phyloP scores from a whole-genome alignment of 2,113 vertebrate species.

The Scomber colias region DNA sequence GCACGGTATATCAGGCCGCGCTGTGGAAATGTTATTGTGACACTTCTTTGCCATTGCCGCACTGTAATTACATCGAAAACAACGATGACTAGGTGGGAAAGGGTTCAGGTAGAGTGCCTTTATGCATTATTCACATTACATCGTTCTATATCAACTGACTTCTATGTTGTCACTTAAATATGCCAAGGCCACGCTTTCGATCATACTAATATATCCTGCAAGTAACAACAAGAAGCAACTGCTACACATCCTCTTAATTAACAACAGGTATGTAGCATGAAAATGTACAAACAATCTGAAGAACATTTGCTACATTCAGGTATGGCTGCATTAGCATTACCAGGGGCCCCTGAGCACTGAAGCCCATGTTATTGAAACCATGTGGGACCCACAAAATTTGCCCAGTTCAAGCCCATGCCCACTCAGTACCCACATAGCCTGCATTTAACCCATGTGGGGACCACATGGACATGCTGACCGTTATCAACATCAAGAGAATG shows the following conservation, averaged over 20 bases:
- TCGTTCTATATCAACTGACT: slow-evolving; percentile 30
- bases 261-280: background rate
- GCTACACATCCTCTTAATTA: background rate
- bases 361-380: too few relatives aligned
- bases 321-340: too few relatives aligned
- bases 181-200: slow-evolving; percentile 18
- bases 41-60: background rate
- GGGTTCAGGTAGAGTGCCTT: slow-evolving; percentile 40
- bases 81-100: background rate
- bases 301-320: background rate
- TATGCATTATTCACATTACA: slow-evolving; percentile 52
- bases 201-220: background rate
- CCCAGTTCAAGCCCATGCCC: too few relatives aligned
- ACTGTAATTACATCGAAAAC: slow-evolving; percentile 42
- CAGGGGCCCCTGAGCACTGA: too few relatives aligned
- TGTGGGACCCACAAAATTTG: too few relatives aligned
- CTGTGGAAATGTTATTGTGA: background rate
- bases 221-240: slow-evolving; percentile 1
- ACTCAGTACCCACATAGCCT: too few relatives aligned
- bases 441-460: too few relatives aligned
- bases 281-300: background rate
- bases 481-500: too few relatives aligned
- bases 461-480: too few relatives aligned
- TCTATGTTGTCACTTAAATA: slow-evolving; percentile 11
- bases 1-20: fast-evolving